Evolutionary conservation across 37 sponge, comb jelly and placozoan genomes (phyloP).

Genomic region (Dysidea cf. avara): DNA sequence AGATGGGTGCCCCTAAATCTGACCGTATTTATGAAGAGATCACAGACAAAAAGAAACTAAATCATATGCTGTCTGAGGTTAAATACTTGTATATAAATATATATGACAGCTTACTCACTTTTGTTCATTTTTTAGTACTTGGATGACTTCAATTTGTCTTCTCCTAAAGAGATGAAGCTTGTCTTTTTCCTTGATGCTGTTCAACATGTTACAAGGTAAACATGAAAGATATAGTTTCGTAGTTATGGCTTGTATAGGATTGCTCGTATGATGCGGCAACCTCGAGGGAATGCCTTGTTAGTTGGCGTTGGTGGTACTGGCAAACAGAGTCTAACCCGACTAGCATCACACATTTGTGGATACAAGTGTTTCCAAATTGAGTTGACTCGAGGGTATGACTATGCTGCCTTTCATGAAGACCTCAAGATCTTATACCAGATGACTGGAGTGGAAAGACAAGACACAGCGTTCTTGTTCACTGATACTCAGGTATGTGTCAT

Average conservation of each 20-base stretch:
- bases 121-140: slow-evolving; percentile 57
- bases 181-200: slow-evolving; percentile 99
- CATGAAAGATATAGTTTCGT: neutral
- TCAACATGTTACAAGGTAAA: slow-evolving; percentile 87
- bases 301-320: slow-evolving; percentile 99
- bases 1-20: slow-evolving; percentile 78
- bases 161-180: slow-evolving; percentile 97
- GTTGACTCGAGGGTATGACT: slow-evolving; percentile 90
- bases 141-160: slow-evolving; percentile 96
- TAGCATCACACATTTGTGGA: slow-evolving; percentile 95
- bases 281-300: slow-evolving; percentile 96
- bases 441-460: slow-evolving; percentile 83
- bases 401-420: slow-evolving; percentile 95
- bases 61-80: slow-evolving; percentile 76
- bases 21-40: slow-evolving; percentile 94
- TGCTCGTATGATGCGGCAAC: slow-evolving; percentile 96
- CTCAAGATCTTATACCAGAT: slow-evolving; percentile 82
- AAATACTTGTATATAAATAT: neutral
- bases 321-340: slow-evolving; percentile 95
- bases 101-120: neutral
- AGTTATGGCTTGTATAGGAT: slow-evolving; percentile 61
- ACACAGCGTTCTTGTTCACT: slow-evolving; percentile 98
- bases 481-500: slow-evolving; percentile 81
- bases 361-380: slow-evolving; percentile 99
- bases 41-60: slow-evolving; percentile 74